Evolutionary conservation across 2,888 invertebrate species (phyloP).

Genomic region (Mystacides longicornis): DNA sequence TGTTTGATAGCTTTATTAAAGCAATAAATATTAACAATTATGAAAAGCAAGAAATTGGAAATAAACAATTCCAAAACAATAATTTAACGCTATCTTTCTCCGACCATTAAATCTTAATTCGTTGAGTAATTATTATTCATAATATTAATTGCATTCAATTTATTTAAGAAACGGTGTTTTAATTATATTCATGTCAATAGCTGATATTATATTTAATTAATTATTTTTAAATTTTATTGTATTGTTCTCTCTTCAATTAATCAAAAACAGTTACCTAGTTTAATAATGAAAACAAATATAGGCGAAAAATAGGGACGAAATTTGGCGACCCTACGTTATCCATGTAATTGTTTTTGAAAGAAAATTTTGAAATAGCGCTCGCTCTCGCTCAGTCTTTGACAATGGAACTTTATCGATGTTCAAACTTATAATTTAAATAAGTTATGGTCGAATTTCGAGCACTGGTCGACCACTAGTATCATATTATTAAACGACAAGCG

Average conservation of each 20-base stretch:
- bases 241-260: neutral
- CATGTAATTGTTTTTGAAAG: no score
- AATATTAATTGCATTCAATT: neutral
- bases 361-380: no score
- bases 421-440: no score
- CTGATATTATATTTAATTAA: neutral
- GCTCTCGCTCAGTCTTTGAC: no score
- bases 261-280: neutral
- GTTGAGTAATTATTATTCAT: neutral
- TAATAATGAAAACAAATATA: neutral
- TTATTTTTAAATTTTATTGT: neutral
- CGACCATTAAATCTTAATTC: neutral
- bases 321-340: no score
- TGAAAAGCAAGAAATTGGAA: conserved; percentile 1
- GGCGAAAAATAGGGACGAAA: no score
- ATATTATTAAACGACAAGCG: no score
- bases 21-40: neutral
- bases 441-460: no score
- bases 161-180: neutral
- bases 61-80: conserved; percentile 1
- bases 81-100: neutral
- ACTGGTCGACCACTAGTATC: no score
- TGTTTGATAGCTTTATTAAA: neutral
- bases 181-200: neutral
- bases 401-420: no score